These are phyloP conservation scores for Dermochelys coriacea DNA, from an alignment of 2,797 vertebrate species.

Conservation along the genomic window DNA sequence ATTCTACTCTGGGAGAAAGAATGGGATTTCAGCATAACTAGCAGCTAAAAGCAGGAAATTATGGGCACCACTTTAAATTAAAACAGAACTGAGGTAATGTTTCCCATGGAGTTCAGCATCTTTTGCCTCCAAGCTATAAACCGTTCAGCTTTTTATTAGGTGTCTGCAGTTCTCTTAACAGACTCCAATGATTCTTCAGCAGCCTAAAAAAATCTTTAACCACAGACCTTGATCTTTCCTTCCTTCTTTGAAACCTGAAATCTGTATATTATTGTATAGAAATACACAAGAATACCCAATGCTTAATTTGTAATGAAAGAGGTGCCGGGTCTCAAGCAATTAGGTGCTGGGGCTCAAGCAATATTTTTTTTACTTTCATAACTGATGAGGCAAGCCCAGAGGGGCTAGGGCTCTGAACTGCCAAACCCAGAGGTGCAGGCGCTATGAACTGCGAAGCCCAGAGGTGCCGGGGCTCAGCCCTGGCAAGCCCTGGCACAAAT, in stretches of 20 bases:
- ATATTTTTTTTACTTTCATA: too few species aligned
- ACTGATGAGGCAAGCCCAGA: too few species aligned
- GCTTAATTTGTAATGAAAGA: too few species aligned
- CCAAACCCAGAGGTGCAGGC: too few species aligned
- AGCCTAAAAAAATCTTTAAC: constrained; percentile 9
- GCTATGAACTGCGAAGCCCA: too few species aligned
- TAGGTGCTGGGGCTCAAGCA: too few species aligned
- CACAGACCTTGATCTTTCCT: constrained; percentile 4
- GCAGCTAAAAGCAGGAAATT: not conserved
- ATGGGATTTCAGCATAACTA: not conserved
- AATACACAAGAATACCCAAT: not conserved
- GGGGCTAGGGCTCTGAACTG: too few species aligned
- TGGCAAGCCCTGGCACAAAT: too few species aligned
- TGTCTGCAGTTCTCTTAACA: constrained; percentile 8
- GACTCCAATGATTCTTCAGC: constrained; percentile 2
- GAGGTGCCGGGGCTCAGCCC: too few species aligned
- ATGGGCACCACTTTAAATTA: not conserved
- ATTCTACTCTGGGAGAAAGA: not conserved
- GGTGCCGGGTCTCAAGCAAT: too few species aligned
- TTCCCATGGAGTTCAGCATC: not conserved
- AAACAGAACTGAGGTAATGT: not conserved
- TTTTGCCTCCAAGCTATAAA: not conserved
- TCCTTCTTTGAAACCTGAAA: not conserved
- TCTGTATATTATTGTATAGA: not conserved
- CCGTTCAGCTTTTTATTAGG: constrained; percentile 12